These are phyloP conservation scores for Balearica regulorum DNA, from an alignment of 2,797 vertebrate species.

Conservation along the genomic window DNA sequence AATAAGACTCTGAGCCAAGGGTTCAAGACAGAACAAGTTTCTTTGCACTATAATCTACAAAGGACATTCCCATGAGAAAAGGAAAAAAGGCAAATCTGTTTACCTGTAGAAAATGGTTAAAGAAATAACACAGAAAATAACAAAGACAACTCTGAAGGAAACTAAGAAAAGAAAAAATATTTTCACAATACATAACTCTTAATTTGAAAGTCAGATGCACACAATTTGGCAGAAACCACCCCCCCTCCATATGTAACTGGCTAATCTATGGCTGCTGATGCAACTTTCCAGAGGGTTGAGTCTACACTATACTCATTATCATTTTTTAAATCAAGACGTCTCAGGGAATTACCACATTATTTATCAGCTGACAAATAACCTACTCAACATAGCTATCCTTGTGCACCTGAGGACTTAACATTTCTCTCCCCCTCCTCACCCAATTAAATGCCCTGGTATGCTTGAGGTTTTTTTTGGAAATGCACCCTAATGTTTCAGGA, in stretches of 20 bases:
- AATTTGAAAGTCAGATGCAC: neutral
- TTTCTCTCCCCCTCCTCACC: too few relatives aligned
- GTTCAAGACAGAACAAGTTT: neutral
- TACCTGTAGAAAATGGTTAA: neutral
- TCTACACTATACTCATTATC: neutral
- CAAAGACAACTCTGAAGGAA: neutral
- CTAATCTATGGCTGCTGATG: constrained; percentile 5
- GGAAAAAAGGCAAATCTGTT: neutral
- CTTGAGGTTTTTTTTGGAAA: too few relatives aligned
- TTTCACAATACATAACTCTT: neutral
- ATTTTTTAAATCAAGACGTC: neutral
- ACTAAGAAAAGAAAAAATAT: neutral
- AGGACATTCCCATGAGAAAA: neutral
- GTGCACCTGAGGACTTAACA: fast-evolving
- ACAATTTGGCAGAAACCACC: neutral
- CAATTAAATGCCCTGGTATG: too few relatives aligned
- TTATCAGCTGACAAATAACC: neutral
- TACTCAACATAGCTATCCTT: too few relatives aligned
- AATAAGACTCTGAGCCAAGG: neutral
- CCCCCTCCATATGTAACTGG: neutral
- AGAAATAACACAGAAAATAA: neutral
- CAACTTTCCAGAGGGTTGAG: constrained; percentile 30
- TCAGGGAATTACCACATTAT: neutral
- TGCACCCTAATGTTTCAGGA: too few relatives aligned
- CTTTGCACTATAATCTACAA: neutral